Percentiles rank a stretch among this genome's conserved stretches.
These are phyloP conservation scores for Aurelia sp. DNA, from an alignment of 30 jellyfish, hydroid and myxozoan genomes.

Conservation along the genomic window DNA sequence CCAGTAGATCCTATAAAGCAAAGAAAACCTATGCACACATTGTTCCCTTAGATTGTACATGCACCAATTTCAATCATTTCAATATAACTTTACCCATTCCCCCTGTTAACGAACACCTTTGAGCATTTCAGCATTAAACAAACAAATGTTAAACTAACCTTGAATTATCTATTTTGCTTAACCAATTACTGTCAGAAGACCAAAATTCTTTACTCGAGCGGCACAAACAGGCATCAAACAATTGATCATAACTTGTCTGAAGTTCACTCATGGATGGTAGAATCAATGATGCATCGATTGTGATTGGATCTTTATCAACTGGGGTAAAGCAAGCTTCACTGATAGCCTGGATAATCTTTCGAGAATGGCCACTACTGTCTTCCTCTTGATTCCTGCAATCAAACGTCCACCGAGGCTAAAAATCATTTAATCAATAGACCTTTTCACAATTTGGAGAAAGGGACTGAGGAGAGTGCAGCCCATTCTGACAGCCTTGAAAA, in stretches of 20 bases:
- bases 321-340: slow-evolving; percentile 19
- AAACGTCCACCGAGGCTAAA: background rate
- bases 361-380: slow-evolving; percentile 53
- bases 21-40: too few relatives aligned
- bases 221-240: slow-evolving; percentile 67
- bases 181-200: slow-evolving; percentile 88
- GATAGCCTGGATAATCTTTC: slow-evolving; percentile 32
- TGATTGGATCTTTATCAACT: slow-evolving; percentile 46
- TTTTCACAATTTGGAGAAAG: too few relatives aligned
- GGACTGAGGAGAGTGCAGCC: too few relatives aligned
- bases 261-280: slow-evolving; percentile 79
- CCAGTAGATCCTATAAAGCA: too few relatives aligned
- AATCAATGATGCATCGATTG: slow-evolving; percentile 42
- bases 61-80: too few relatives aligned
- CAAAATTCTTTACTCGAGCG: slow-evolving; percentile 85
- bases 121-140: background rate
- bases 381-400: slow-evolving; percentile 54
- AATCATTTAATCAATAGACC: too few relatives aligned
- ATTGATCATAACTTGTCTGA: slow-evolving; percentile 55
- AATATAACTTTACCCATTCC: too few relatives aligned
- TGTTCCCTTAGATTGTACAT: too few relatives aligned
- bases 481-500: too few relatives aligned
- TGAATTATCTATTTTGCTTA: slow-evolving; percentile 76
- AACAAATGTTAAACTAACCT: slow-evolving; percentile 43
- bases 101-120: too few relatives aligned